A percentile compares a stretch with the other conserved stretches of the same genome.
These are phyloP conservation scores for Penaeus chinensis DNA, from an alignment of 1,140 invertebrate genomes.

Conservation along the genomic window DNA sequence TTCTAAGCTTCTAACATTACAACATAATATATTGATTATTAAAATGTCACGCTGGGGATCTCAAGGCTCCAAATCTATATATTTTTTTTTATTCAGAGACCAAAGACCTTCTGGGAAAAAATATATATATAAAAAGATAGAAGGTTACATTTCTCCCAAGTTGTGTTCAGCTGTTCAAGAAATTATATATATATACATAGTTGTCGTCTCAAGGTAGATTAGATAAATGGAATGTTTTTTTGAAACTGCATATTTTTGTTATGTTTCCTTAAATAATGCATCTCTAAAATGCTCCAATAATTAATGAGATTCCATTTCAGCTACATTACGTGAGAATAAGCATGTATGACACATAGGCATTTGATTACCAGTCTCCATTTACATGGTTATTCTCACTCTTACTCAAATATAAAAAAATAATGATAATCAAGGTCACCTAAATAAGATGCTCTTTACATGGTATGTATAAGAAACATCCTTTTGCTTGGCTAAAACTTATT, in stretches of 20 bases:
- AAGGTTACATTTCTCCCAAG: too few species aligned
- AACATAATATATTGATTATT: too few species aligned
- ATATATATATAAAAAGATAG: too few species aligned
- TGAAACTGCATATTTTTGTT: constrained; percentile 18
- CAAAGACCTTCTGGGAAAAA: too few species aligned
- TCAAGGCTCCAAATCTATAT: too few species aligned
- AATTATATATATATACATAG: not conserved
- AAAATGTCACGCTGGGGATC: too few species aligned
- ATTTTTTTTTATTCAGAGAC: too few species aligned
- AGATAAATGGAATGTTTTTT: constrained; percentile 14
- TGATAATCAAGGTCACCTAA: not conserved
- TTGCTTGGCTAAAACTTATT: constrained; percentile 19
- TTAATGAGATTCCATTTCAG: constrained; percentile 47
- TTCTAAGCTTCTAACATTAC: too few species aligned
- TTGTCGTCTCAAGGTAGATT: constrained; percentile 24
- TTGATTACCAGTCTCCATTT: not conserved
- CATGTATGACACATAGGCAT: not conserved
- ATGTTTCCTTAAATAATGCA: constrained; percentile 43
- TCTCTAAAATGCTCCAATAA: constrained; percentile 45
- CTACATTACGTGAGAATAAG: constrained; percentile 26
- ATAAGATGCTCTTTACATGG: constrained; percentile 28
- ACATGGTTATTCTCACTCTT: constrained; percentile 12
- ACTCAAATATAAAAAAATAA: constrained; percentile 16
- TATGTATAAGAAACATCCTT: constrained; percentile 36
- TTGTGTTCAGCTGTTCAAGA: not conserved